A percentile compares a stretch with the other conserved stretches of the same genome.
Conservation (phyloP, 2,113 vertebrate genomes). For the Gallinago media region DNA sequence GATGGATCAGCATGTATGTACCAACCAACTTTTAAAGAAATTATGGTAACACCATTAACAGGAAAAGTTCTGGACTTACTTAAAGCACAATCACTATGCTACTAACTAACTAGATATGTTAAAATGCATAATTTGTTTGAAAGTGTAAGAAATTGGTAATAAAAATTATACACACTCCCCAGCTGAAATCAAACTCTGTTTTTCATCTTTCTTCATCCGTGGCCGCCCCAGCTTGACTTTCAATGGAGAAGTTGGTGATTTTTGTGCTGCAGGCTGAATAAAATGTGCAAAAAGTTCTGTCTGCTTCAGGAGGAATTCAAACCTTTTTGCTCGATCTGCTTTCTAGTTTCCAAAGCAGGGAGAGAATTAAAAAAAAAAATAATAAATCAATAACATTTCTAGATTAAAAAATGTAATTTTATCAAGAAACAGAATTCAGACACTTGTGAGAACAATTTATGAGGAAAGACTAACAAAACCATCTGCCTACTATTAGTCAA, state of each 20-base stretch:
- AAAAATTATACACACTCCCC: conserved; percentile 83
- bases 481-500: not conserved
- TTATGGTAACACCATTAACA: not conserved
- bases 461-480: not conserved
- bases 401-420: not conserved
- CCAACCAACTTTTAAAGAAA: not conserved
- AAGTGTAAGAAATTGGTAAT: not conserved
- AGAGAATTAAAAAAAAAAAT: not conserved
- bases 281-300: conserved; percentile 93
- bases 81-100: not conserved
- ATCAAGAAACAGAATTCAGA: not conserved
- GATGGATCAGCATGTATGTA: not conserved
- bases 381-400: not conserved
- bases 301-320: conserved; percentile 91
- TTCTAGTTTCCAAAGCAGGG: conserved; percentile 76
- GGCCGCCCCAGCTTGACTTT: conserved; percentile 86
- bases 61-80: not conserved
- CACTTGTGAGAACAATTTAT: not conserved
- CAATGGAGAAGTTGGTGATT: conserved; percentile 87
- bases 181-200: conserved; percentile 86
- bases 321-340: conserved; percentile 88
- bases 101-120: not conserved
- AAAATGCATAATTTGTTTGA: not conserved
- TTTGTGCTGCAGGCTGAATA: conserved; percentile 89
- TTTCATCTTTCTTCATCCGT: conserved; percentile 86